These are phyloP conservation scores for Oncorhynchus mykiss DNA, from an alignment of 2,113 vertebrate species.

Conservation along the genomic window DNA sequence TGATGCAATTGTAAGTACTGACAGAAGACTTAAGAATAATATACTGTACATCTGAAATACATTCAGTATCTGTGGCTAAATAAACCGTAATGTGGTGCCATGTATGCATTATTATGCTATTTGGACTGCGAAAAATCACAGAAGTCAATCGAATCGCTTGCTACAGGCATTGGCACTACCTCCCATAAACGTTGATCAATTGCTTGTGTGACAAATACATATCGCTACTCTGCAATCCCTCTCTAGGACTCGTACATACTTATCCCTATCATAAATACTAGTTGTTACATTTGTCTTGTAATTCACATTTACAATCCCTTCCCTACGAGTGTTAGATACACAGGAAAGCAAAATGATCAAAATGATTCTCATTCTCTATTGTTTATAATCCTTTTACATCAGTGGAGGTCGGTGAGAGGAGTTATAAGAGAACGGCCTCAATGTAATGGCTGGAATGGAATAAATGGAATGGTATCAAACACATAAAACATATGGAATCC, in stretches of 20 bases:
- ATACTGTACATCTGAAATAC: too few relatives aligned
- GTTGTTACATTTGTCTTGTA: not conserved
- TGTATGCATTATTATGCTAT: not conserved
- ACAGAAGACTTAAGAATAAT: too few relatives aligned
- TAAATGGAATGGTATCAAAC: too few relatives aligned
- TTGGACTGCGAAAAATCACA: not conserved
- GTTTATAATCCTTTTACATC: not conserved
- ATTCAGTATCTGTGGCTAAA: too few relatives aligned
- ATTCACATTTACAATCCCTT: not conserved
- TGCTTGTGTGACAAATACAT: not conserved
- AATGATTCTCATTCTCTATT: too few relatives aligned
- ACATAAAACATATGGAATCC: too few relatives aligned
- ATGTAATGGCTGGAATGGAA: too few relatives aligned
- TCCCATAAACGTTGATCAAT: not conserved
- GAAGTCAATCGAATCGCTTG: not conserved
- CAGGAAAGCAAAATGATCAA: not conserved
- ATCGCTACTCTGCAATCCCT: not conserved
- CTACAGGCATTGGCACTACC: not conserved
- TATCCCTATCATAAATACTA: not conserved
- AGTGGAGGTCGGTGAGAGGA: too few relatives aligned
- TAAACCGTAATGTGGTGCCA: too few relatives aligned
- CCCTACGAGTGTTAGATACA: not conserved
- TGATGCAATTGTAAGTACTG: too few relatives aligned
- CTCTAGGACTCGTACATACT: not conserved
- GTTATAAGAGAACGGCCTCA: too few relatives aligned